These are phyloP conservation scores for Diplosoma virens DNA, from an alignment of 23 tunicate species.

Conservation along the genomic window DNA sequence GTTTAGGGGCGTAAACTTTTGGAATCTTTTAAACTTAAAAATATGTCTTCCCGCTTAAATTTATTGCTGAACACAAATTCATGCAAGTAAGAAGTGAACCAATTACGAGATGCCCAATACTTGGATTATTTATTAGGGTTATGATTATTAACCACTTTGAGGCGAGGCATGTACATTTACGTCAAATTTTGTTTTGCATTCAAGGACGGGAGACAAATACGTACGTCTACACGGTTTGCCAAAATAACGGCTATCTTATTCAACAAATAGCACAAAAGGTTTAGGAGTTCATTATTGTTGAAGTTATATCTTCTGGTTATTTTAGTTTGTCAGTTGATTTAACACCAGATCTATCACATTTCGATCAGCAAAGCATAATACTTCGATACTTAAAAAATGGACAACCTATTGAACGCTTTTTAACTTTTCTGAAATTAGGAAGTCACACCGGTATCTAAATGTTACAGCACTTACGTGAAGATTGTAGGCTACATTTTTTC, in stretches of 20 bases:
- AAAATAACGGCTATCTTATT: background rate
- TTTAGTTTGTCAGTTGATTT: background rate
- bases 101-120: too few relatives aligned
- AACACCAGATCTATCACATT: background rate
- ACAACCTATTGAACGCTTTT: background rate
- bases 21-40: background rate
- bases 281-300: background rate
- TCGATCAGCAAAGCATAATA: background rate
- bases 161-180: too few relatives aligned
- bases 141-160: too few relatives aligned
- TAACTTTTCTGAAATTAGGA: background rate
- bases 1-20: background rate
- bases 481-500: background rate
- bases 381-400: background rate
- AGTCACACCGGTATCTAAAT: background rate
- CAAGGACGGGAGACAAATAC: too few relatives aligned
- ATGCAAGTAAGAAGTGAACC: too few relatives aligned
- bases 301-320: background rate
- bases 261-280: background rate
- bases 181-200: too few relatives aligned
- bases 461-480: background rate
- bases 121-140: too few relatives aligned
- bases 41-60: too few relatives aligned
- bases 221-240: too few relatives aligned
- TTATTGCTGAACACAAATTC: too few relatives aligned